These are phyloP conservation scores for Macrotus californicus DNA, from an alignment of 2,113 vertebrate species.

Conservation along the genomic window DNA sequence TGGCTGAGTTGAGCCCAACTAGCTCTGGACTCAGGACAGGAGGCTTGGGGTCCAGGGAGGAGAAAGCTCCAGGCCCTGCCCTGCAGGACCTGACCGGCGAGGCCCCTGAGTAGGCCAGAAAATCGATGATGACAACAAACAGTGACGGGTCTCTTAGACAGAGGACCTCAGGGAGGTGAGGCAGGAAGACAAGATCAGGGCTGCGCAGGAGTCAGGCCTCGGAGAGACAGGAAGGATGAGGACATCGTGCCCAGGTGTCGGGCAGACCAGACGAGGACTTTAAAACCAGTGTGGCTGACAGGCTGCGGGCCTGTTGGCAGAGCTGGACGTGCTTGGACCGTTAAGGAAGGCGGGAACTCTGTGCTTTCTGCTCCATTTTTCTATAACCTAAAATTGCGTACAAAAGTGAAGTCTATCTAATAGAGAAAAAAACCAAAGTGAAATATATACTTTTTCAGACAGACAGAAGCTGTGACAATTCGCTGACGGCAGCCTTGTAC, in stretches of 20 bases:
- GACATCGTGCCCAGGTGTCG: rapidly evolving
- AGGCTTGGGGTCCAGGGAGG: background rate
- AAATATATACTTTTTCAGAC: background rate
- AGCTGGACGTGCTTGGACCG: background rate
- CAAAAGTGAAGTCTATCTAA: background rate
- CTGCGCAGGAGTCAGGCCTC: background rate
- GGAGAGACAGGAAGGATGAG: background rate
- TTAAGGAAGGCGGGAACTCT: background rate
- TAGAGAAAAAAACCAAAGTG: background rate
- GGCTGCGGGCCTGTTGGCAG: background rate
- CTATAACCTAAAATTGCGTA: background rate
- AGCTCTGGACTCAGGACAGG: background rate
- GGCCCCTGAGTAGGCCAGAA: background rate
- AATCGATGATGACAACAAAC: background rate
- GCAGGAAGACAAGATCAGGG: background rate
- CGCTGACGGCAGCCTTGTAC: background rate
- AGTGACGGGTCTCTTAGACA: background rate
- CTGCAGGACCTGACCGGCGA: background rate
- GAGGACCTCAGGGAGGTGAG: rapidly evolving
- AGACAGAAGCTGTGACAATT: background rate
- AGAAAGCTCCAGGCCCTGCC: background rate
- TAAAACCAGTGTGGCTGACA: rapidly evolving
- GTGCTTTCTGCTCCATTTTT: background rate
- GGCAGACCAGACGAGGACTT: background rate
- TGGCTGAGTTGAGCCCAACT: background rate